Base-by-base conservation (phyloP, 1,140 invertebrate species). In the Drosophila parabipectinata region DNA sequence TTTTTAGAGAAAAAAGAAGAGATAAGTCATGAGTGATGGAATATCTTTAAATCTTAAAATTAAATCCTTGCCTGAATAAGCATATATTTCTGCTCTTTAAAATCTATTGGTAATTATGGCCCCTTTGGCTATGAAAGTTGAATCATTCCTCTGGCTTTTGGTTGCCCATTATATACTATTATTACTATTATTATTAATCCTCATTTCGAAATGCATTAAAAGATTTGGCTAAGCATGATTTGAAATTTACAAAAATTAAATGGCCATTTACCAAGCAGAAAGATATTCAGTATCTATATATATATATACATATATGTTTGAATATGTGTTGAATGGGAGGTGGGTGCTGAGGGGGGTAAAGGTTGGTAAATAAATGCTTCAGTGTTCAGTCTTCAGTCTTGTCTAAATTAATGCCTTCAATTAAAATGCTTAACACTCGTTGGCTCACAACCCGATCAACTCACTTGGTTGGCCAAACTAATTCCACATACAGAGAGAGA, bases 401-500 rank as follows among this genome's bases (percentile, higher is more conserved):
- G 62, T 83, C 69, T 57, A 59, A 78, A 83, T 82, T 75, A 82
- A 82, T 82, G 79, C 79, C 79, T 15, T 69, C 79, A 75, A 82
- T 82, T 82, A 82, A 82, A 82, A 79, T 75, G 79, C 71, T 83
- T 74, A 82, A 83, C 79, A 82, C 79, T 78, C 58, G 54, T 55
- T 72, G 44, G 34, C 39, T 41, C 52, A 34, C 54, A 58, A 15
- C 28, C 56, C 61, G 57, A 81, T 73, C 67, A 59, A 73, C 15
- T 76, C 45, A 64, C 56, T 66, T 34, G 44, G 41, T 21, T 28
- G 56, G 10, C 30, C 41, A 48, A 14, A n/a, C 6, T 52, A 24
- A 61, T 45, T 67, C 28, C 18, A n/a, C 5, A 28, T 28, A 28
- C 26, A 28, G 6, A 28, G 6, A 28, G 26, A 28, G 26, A 28